Evolutionary conservation across 1,140 invertebrate species (phyloP).

Genomic region (Pachypsylla venusta): DNA sequence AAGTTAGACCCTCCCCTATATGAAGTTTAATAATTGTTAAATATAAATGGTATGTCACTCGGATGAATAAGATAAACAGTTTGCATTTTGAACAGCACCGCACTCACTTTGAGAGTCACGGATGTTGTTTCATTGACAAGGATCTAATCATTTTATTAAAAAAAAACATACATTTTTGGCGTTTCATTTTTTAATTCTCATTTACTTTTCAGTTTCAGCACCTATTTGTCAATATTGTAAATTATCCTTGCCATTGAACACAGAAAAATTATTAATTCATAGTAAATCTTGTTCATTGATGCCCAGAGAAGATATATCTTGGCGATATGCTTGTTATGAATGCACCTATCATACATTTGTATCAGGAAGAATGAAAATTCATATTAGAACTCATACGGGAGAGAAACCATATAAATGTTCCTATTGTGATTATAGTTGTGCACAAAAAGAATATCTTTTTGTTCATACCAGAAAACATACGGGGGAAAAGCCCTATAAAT

Average conservation of each 20-base stretch:
- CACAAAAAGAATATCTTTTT: constrained; percentile 85
- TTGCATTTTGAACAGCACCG: no score
- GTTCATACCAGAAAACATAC: constrained; percentile 88
- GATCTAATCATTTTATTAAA: no score
- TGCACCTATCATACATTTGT: constrained; percentile 2
- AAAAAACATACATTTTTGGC: no score
- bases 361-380: constrained; percentile 29
- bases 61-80: no score
- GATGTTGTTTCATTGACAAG: no score
- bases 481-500: constrained; percentile 44
- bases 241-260: background rate
- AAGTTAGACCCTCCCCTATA: no score
- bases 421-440: constrained; percentile 86
- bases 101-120: no score
- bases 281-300: background rate
- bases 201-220: no score
- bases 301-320: background rate
- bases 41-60: no score
- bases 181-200: no score
- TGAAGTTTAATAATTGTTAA: no score
- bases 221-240: constrained; percentile 1
- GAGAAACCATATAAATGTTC: constrained; percentile 94
- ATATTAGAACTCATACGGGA: constrained; percentile 80
- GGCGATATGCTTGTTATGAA: constrained; percentile 21
- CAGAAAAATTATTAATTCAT: background rate